Evolutionary conservation across 2,113 vertebrate species (phyloP), one percentile per base, ranked within the genome.

Genomic region (Nothobranchius kuhntae): DNA sequence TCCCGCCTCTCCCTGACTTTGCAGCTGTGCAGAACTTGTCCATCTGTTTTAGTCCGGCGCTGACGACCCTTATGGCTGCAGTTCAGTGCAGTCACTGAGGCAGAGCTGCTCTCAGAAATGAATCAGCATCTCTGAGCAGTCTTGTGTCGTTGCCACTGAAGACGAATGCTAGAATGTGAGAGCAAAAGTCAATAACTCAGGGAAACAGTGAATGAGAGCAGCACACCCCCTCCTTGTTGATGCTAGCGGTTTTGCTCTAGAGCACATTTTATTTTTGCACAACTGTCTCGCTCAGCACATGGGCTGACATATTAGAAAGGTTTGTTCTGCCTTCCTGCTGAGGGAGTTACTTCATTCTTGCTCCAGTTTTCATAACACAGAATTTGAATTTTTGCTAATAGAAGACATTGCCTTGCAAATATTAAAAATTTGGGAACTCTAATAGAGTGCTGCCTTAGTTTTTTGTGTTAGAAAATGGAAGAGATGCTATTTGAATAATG

Each of bases 271-370:
- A 26, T 35, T 64, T 64, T 52, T 76, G 63, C 70, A 70, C 36
- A 54, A 7, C n/a, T 36, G 5, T 55, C 72, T 62, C 42, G 24
- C 63, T 80, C 73, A 81, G 78, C 70, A 72, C 53, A 47, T 30
- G 35, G n/a, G 9, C 44, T 26, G 71, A 75, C 68, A 58, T 46
- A 65, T 60, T 47, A 65, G 14, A 52, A 46, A 35, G 46, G 58
- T 77, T 63, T 52, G 7, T 53, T 61, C 52, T 13, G 46, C 46
- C 24, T 21, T 42, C 61, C 58, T 13, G 66, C 67, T 55, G 73
- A 48, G 58, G 58, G 11, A 38, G 35, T 7, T 42, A 10, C 0
- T 63, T 59, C 45, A 61, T 61, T 48, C 15, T 15, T 21, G 63
- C 54, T 65, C 63, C 71, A 53, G 56, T 72, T 73, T 79, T 74